A percentile compares a stretch with the other conserved stretches of the same genome.
phyloP scores from a whole-genome alignment of 2,113 vertebrate genomes.

The Pungitius pungitius region DNA sequence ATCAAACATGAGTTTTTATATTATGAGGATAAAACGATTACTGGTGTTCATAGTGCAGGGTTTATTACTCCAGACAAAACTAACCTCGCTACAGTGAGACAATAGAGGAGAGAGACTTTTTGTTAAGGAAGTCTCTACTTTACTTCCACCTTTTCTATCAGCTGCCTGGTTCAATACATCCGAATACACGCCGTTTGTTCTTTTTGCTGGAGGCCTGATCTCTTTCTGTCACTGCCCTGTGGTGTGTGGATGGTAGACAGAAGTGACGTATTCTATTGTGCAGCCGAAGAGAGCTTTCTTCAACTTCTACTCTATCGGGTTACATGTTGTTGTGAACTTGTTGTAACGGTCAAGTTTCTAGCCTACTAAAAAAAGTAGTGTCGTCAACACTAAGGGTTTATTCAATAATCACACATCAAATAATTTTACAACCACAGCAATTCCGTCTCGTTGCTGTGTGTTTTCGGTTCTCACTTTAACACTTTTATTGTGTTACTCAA shows the following conservation, averaged over 20 bases:
- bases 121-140: background rate
- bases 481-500: background rate
- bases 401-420: background rate
- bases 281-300: background rate
- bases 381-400: background rate
- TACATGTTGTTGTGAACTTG: constrained; percentile 8
- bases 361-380: background rate
- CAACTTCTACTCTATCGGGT: constrained; percentile 4
- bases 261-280: constrained; percentile 3
- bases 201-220: too few relatives aligned
- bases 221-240: constrained; percentile 11
- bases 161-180: background rate
- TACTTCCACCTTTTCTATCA: background rate
- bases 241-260: background rate
- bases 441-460: too few relatives aligned
- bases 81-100: background rate
- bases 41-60: background rate
- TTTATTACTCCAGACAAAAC: background rate
- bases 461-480: background rate
- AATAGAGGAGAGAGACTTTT: background rate
- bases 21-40: background rate
- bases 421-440: background rate
- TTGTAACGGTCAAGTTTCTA: background rate
- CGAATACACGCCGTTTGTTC: background rate
- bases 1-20: background rate